A percentile compares a stretch with the other conserved stretches of the same genome.
These are phyloP conservation scores for Corydoras sp. DNA, from an alignment of 2,113 vertebrate species.

Conservation along the genomic window DNA sequence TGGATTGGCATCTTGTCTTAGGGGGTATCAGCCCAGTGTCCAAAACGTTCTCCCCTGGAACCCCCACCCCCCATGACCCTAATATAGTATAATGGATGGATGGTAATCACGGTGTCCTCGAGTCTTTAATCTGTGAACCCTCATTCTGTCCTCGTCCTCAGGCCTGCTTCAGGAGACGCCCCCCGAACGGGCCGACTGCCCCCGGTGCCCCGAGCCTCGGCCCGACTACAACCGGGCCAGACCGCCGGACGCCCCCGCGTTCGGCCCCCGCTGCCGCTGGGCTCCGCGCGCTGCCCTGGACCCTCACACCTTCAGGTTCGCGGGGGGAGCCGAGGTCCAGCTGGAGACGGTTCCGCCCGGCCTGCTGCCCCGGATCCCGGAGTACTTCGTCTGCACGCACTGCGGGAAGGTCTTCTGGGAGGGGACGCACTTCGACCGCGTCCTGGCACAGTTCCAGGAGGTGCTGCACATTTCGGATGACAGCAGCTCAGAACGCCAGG, in stretches of 20 bases:
- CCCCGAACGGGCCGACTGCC: constrained; percentile 18
- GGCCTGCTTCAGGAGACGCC: constrained; percentile 37
- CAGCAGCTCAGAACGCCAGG: background rate
- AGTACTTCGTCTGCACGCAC: constrained; percentile 70
- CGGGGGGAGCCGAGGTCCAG: constrained; percentile 54
- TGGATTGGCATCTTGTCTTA: too few relatives aligned
- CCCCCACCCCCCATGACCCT: too few relatives aligned
- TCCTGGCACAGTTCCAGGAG: constrained; percentile 69
- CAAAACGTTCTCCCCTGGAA: too few relatives aligned
- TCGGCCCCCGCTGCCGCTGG: constrained; percentile 48
- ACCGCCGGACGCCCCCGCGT: constrained; percentile 50
- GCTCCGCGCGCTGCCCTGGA: constrained; percentile 45
- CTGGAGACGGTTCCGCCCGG: constrained; percentile 59
- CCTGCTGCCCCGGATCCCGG: constrained; percentile 59
- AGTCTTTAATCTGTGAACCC: background rate
- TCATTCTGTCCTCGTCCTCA: background rate
- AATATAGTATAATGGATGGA: too few relatives aligned
- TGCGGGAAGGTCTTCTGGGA: constrained; percentile 90
- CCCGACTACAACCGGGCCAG: constrained; percentile 36
- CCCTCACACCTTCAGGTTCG: constrained; percentile 30
- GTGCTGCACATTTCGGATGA: constrained; percentile 50
- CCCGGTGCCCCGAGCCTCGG: constrained; percentile 13
- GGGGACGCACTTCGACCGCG: constrained; percentile 72
- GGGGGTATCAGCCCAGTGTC: too few relatives aligned
- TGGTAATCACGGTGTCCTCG: too few relatives aligned